Evolutionary conservation across 2,888 invertebrate genomes (phyloP), one percentile per base, ranked within the genome.

Genomic region (Phortica okadai): DNA sequence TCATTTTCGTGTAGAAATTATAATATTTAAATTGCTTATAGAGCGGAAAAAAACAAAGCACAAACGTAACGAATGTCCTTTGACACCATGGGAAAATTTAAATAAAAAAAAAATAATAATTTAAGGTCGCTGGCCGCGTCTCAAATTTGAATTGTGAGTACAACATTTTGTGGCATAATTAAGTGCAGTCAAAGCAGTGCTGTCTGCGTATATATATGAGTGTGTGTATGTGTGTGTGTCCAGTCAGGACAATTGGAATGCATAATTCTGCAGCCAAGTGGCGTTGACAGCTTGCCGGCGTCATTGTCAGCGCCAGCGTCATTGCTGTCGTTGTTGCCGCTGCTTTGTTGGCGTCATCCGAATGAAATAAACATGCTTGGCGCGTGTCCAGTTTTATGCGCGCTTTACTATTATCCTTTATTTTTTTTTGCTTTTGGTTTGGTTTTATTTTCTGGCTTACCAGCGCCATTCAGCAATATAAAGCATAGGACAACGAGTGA

Each of bases 111-210:
- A 1, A 50, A 6, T 1, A 50, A 11, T 2, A 11, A 74, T 45
- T 64, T 21, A 14, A 50, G 54, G 67, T 72, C 41, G 77, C 74
- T 44, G 56, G 54, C 16, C 50, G 50, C 64, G 25, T 16, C 42
- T 7, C 41, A 50, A 81, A 82, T 83, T 85, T 84, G 75, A 86
- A 85, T 84, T 81, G 78, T 73, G 77, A 81, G 80, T 76, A 77
- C 80, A 33, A 33, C 4, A 82, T 81, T 81, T 83, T 81, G 82
- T 72, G 84, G 82, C 79, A 83, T 81, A 83, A 88, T 84, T 84
- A 83, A 84, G 83, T 84, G 74, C 73, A 74, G 80, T 82, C 81
- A 73, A 78, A 76, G 75, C 70, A 56, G 69, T 83, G 75, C 70
- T 45, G 69, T 83, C 82, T 84, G 54, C 42, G 16, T 56, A 10